Base-by-base conservation (phyloP, 2,797 vertebrate genomes). In the Pseudopleuronectes americanus region DNA sequence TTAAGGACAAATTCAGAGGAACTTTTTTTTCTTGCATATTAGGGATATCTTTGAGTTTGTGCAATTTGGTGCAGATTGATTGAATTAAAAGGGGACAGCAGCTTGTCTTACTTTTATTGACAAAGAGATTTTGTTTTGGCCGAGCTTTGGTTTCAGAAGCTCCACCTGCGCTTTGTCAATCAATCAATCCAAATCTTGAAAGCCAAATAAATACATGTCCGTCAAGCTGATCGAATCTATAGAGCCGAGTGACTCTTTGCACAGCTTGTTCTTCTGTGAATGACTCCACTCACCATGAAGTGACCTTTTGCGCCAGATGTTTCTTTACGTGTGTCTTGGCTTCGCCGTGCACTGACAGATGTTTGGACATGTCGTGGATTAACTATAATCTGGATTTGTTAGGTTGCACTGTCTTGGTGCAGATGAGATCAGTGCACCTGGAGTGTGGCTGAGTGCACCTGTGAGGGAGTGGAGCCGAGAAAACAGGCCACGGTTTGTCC, bases 281-380 rank as follows among this genome's bases (percentile, higher is more conserved):
- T 22, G 26, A 48, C 38, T 69, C 17, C 1, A 0, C 54, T 71
- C 33, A 24, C 2, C n/a, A 41, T 0, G 12, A 59, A 59, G 57
- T 57, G 60, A 80, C 53, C 59, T 69, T 52, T 52, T 73, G 31
- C 74, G 74, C 78, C 79, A 85, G 84, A 77, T 74, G 62, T 79
- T 83, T 69, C 57, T 69, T 59, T 52, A 80, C 68, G 67, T 62
- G 19, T 56, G 68, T 73, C 54, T 72, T 58, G 84, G 71, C 88
- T 87, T 38, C 74, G 71, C 66, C 55, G 43, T 64, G 68, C 74
- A 83, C 66, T 88, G 91, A 92, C 82, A 87, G 90, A 87, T 92
- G 88, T 92, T 92, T 91, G 91, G 86, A 91, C 89, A 68, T 85
- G 79, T 80, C 64, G 16, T 61, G 77, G 87, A 88, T 90, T 78